Evolutionary conservation across 2,888 invertebrate genomes (phyloP).

Genomic region (Tigriopus californicus): DNA sequence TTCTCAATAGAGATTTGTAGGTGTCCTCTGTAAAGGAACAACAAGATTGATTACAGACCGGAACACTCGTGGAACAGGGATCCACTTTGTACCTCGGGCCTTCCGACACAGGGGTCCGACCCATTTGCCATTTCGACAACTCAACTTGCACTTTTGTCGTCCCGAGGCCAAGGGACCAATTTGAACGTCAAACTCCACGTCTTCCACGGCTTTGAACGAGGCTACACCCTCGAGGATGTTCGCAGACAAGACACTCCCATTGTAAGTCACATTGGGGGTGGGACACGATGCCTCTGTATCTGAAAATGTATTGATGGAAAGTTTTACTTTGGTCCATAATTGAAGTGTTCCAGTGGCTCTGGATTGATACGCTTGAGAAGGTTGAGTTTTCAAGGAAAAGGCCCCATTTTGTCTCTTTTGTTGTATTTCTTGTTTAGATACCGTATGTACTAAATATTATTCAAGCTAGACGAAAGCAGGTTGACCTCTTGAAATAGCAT

Average conservation of each 20-base stretch:
- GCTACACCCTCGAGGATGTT: neutral
- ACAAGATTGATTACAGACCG: neutral
- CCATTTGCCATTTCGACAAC: slow-evolving; percentile 66
- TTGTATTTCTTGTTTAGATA: too few relatives aligned
- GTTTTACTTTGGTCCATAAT: too few relatives aligned
- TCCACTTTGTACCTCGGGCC: slow-evolving; percentile 42
- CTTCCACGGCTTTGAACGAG: slow-evolving; percentile 17
- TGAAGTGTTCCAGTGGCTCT: too few relatives aligned
- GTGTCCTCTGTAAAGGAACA: slow-evolving; percentile 2
- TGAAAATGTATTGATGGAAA: too few relatives aligned
- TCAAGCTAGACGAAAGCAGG: too few relatives aligned
- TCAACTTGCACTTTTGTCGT: slow-evolving; percentile 56
- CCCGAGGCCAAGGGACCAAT: slow-evolving; percentile 33
- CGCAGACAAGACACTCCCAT: neutral
- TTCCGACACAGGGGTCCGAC: slow-evolving; percentile 59
- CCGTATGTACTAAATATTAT: too few relatives aligned
- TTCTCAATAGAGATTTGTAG: slow-evolving; percentile 3
- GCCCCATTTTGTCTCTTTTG: too few relatives aligned
- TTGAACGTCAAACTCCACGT: slow-evolving; percentile 55
- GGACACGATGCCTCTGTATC: neutral
- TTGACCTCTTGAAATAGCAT: too few relatives aligned
- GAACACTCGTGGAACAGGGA: neutral
- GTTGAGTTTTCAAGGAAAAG: too few relatives aligned
- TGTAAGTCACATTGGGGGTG: slow-evolving; percentile 5
- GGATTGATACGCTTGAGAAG: too few relatives aligned